Base-by-base conservation (phyloP, 1,140 invertebrate species). In the Portunus trituberculatus region DNA sequence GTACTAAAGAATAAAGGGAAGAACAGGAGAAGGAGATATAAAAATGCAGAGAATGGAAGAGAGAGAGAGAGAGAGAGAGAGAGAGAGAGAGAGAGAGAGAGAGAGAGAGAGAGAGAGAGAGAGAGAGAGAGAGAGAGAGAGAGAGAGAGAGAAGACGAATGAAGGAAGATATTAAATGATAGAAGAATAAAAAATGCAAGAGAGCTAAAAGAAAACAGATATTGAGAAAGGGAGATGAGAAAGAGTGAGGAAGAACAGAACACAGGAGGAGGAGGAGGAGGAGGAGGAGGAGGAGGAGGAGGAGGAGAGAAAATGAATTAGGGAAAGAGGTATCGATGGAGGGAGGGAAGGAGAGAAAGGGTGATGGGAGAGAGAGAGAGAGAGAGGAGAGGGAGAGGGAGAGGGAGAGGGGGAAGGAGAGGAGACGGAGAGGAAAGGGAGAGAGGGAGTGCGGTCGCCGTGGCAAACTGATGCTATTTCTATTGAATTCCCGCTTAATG, bases 341-440 rank as follows among this genome's bases (percentile, higher is more conserved):
- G 52, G 52, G 16, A 59, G 52, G 16, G 16, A 4, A 8, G 32
- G 29, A 88, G 0, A 31, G 86, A 1, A 8, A 1, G 29, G 8
- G 0, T 8, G 20, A 76, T 7, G 59, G 20, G 20, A 25, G 20
- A 25, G 20, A 76, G 59, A 52, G 14, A 14, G 14, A 52, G 48
- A 52, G 48, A 52, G 48, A 52, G 48, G 32, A 31, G 32, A 39
- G 86, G 6, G 28, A 88, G 8, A 32, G 86, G 10, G 7, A 88
- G 29, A 88, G 86, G 45, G 86, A 88, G 86, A 88, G 32, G 16
- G 86, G 0, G 32, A 88, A 31, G 45, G 86, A 88, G 45, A 88
- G 86, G 14, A 14, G 14, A 14, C 6, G 48, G 14, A 14, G 14
- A 14, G 20, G 59, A 25, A 25, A 76, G 59, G 8, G 8, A 31